phyloP scores from a whole-genome alignment of 2,113 vertebrate species.

The Diadophis punctatus region DNA sequence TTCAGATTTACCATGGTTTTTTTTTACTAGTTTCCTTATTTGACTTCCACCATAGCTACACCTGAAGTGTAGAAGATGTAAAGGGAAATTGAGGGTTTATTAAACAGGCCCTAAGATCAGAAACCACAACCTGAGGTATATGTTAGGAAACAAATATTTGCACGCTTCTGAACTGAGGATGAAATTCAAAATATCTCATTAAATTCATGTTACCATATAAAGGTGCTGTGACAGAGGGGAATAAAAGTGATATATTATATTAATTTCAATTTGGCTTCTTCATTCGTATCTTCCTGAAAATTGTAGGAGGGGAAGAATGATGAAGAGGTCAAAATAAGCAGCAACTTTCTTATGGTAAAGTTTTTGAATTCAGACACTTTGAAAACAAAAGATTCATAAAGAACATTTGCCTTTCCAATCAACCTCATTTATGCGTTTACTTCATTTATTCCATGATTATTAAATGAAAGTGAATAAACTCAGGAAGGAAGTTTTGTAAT shows the following conservation, averaged over 20 bases:
- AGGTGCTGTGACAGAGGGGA: not conserved
- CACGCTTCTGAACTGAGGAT: not conserved
- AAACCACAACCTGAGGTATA: not conserved
- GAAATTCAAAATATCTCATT: not conserved
- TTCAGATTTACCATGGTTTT: not conserved
- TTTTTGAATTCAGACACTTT: not conserved
- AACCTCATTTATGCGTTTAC: constrained; percentile 7
- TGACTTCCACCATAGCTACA: too few species aligned
- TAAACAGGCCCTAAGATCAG: not conserved
- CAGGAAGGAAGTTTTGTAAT: constrained; percentile 12
- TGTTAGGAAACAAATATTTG: not conserved
- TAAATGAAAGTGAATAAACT: constrained; percentile 14
- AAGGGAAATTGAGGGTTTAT: not conserved
- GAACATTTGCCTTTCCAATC: not conserved
- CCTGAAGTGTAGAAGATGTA: not conserved
- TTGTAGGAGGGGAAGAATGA: not conserved
- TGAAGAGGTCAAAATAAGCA: not conserved
- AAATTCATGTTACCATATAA: not conserved
- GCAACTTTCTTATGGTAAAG: not conserved
- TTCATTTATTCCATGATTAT: not conserved
- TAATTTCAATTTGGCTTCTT: not conserved
- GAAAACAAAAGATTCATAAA: constrained; percentile 8
- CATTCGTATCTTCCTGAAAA: not conserved
- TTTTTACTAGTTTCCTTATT: not conserved
- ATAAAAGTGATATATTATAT: not conserved